These are phyloP conservation scores for Rhinogobio ventralis DNA, from an alignment of 2,797 vertebrate genomes.

Conservation along the genomic window DNA sequence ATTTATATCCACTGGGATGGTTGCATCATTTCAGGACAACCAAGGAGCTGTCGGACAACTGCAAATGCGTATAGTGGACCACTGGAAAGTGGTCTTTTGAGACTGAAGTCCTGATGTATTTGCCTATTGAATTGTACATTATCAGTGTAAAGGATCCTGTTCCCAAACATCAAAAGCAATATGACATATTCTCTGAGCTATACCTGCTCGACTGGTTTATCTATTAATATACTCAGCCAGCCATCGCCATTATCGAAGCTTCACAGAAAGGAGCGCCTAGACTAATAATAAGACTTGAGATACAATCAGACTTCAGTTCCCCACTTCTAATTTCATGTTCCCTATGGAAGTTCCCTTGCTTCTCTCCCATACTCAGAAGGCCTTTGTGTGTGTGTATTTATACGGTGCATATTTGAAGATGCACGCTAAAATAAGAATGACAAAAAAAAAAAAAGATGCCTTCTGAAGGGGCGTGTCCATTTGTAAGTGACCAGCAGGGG, in stretches of 20 bases:
- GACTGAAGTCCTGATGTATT: slow-evolving; percentile 24
- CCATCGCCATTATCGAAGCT: slow-evolving; percentile 27
- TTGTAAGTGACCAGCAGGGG: slow-evolving; percentile 41
- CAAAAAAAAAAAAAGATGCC: slow-evolving; percentile 41
- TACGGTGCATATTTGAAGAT: slow-evolving; percentile 47
- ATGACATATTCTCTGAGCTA: slow-evolving; percentile 45
- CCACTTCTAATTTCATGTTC: slow-evolving; percentile 27
- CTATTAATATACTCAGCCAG: slow-evolving; percentile 36
- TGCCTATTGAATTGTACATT: slow-evolving; percentile 50
- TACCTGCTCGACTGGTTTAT: slow-evolving; percentile 46
- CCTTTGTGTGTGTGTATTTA: slow-evolving; percentile 43
- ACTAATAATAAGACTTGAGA: slow-evolving; percentile 41
- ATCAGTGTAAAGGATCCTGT: slow-evolving; percentile 53
- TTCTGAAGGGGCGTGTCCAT: slow-evolving; percentile 42
- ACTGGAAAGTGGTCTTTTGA: slow-evolving; percentile 25
- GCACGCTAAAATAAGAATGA: slow-evolving; percentile 35
- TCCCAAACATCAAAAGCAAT: slow-evolving; percentile 57
- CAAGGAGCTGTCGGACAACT: slow-evolving; percentile 23
- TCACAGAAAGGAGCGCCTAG: slow-evolving; percentile 34
- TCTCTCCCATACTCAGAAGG: slow-evolving; percentile 22
- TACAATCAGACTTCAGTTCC: slow-evolving; percentile 30
- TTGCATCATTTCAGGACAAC: slow-evolving; percentile 45
- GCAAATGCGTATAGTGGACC: not conserved
- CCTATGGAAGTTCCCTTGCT: slow-evolving; percentile 31
- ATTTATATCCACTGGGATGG: slow-evolving; percentile 44